These are phyloP conservation scores for Enteromius unitaeniatus DNA, from an alignment of 2,797 vertebrate species.

Conservation along the genomic window DNA sequence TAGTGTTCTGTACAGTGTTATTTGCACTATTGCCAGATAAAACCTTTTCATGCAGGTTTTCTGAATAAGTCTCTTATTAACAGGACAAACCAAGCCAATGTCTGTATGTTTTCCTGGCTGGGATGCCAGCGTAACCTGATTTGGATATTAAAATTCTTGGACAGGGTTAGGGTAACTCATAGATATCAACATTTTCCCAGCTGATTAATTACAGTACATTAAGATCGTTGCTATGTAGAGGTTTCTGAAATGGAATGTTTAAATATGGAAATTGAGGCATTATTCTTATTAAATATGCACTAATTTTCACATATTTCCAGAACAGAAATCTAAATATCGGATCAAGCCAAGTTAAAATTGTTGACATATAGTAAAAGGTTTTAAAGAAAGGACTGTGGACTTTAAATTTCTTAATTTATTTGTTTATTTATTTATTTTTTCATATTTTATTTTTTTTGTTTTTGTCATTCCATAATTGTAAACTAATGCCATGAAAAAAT, in stretches of 20 bases:
- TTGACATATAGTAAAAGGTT: not conserved
- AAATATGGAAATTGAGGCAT: not conserved
- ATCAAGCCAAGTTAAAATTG: not conserved
- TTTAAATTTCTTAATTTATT: not conserved
- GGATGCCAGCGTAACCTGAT: not conserved
- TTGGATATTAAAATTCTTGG: not conserved
- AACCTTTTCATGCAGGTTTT: not conserved
- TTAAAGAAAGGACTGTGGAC: not conserved
- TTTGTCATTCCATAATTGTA: not conserved
- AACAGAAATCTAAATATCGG: not conserved
- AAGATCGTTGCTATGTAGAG: not conserved
- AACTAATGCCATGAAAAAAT: not conserved
- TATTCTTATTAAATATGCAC: not conserved
- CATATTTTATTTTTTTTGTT: no score
- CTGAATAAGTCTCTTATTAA: not conserved
- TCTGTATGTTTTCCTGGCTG: not conserved
- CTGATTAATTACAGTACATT: not conserved
- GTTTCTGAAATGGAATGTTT: not conserved
- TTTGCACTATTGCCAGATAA: not conserved
- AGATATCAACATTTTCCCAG: not conserved
- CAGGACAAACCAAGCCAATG: not conserved
- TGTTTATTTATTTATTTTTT: no score
- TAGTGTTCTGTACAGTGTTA: not conserved
- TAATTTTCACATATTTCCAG: not conserved
- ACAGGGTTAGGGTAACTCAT: not conserved